phyloP scores from a whole-genome alignment of 2,888 invertebrate genomes.

The Spilosoma lubricipeda region DNA sequence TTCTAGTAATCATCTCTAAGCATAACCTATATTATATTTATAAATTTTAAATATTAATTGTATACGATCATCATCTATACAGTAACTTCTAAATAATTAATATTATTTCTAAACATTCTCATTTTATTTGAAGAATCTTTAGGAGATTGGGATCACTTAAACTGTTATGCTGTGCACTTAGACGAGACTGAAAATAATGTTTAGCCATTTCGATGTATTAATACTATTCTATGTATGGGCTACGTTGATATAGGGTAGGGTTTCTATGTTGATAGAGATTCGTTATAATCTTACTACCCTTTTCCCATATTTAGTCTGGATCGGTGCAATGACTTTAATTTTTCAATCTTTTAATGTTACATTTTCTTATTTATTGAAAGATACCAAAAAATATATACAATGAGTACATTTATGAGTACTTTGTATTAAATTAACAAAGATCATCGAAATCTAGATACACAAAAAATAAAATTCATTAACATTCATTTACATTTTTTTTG shows the following conservation, averaged over 20 bases:
- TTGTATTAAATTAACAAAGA: background rate
- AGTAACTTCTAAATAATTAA: background rate
- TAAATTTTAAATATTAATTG: conserved; percentile 1
- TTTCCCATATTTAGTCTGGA: background rate
- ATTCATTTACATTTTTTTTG: no score
- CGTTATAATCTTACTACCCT: background rate
- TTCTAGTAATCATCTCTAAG: conserved; percentile 19
- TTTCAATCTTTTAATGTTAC: no score
- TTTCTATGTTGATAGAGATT: background rate
- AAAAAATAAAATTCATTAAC: no score
- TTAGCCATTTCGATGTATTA: background rate
- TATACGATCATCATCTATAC: conserved; percentile 1
- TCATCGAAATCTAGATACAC: background rate
- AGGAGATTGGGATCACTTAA: background rate
- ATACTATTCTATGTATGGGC: background rate
- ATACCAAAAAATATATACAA: background rate
- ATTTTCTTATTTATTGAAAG: background rate
- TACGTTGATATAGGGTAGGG: background rate
- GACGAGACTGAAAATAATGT: conserved; percentile 1
- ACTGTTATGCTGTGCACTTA: background rate
- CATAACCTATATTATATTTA: conserved; percentile 10
- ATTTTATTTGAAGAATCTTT: background rate
- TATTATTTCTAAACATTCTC: background rate
- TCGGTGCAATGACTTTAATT: no score
- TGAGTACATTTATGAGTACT: background rate